Conservation (phyloP, 2,113 vertebrate species). For the Dicentrarchus labrax region DNA sequence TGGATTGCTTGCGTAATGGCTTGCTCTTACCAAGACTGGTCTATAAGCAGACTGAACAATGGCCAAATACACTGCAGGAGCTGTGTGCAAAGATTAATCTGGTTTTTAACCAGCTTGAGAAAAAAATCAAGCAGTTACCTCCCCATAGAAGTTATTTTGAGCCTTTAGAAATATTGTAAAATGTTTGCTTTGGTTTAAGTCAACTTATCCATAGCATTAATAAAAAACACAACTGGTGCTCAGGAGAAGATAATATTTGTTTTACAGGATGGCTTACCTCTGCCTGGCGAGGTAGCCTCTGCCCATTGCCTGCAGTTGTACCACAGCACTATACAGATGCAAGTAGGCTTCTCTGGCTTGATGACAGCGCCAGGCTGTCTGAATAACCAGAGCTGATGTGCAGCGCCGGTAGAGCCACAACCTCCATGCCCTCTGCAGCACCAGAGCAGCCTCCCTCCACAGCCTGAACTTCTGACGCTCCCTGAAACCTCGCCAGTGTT, state of each 20-base stretch:
- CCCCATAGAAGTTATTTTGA: conserved; percentile 14
- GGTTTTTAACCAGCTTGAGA: conserved; percentile 44
- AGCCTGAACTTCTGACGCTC: conserved; percentile 85
- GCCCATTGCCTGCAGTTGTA: conserved; percentile 86
- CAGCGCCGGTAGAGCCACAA: conserved; percentile 72
- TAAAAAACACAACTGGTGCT: not conserved
- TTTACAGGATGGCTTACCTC: conserved; percentile 83
- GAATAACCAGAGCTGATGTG: conserved; percentile 87
- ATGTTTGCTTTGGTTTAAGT: conserved; percentile 3
- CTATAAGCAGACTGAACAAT: conserved; percentile 62
- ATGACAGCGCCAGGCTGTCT: conserved; percentile 91
- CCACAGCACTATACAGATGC: conserved; percentile 73
- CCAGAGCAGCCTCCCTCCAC: conserved; percentile 84
- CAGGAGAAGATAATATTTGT: not conserved
- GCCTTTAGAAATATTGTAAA: not conserved
- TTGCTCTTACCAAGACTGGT: conserved; percentile 33
- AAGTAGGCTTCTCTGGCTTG: conserved; percentile 77
- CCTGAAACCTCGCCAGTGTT: conserved; percentile 89
- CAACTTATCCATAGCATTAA: not conserved
- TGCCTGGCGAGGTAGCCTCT: conserved; percentile 88
- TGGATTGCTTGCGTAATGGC: conserved; percentile 57
- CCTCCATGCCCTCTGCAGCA: conserved; percentile 92
- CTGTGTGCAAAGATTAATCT: conserved; percentile 65
- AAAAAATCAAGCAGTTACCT: conserved; percentile 27
- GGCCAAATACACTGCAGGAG: conserved; percentile 45